phyloP scores from a whole-genome alignment of 1,140 invertebrate genomes.

The Heliothis virescens region DNA sequence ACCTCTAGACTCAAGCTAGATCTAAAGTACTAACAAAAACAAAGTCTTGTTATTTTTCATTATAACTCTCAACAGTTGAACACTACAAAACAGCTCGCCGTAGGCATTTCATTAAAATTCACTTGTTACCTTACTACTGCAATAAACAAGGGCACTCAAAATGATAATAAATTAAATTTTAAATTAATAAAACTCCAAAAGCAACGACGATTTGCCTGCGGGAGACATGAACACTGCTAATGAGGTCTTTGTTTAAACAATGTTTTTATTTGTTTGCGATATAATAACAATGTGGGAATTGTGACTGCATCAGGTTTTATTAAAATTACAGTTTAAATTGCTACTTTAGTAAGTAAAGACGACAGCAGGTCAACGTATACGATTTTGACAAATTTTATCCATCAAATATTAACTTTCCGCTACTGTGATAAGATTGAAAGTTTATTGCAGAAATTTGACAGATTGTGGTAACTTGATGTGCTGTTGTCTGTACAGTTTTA shows the following conservation, averaged over 20 bases:
- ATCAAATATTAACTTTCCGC: no score
- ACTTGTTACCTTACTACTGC: conserved; percentile 20
- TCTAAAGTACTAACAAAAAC: background rate
- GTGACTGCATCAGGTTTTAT: no score
- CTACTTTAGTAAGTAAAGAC: no score
- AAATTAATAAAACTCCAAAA: conserved; percentile 26
- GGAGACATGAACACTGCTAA: conserved; percentile 27
- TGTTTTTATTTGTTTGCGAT: conserved; percentile 26
- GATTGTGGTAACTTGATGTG: no score
- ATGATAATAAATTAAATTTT: conserved; percentile 29
- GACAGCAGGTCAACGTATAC: no score
- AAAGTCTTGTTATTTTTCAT: conserved; percentile 4
- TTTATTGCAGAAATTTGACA: no score
- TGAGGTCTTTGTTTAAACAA: conserved; percentile 37
- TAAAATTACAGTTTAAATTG: no score
- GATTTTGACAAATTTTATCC: no score
- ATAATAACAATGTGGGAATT: background rate
- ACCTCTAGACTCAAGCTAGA: no score
- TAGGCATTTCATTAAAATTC: conserved; percentile 39
- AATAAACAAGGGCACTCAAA: conserved; percentile 25
- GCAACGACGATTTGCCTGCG: conserved; percentile 4
- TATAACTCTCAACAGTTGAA: conserved; percentile 7
- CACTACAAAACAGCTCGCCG: background rate
- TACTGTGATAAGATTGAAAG: no score
- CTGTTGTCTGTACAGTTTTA: no score